Evolutionary conservation across 1,140 invertebrate species (phyloP).

Genomic region (Papilio dardanus): DNA sequence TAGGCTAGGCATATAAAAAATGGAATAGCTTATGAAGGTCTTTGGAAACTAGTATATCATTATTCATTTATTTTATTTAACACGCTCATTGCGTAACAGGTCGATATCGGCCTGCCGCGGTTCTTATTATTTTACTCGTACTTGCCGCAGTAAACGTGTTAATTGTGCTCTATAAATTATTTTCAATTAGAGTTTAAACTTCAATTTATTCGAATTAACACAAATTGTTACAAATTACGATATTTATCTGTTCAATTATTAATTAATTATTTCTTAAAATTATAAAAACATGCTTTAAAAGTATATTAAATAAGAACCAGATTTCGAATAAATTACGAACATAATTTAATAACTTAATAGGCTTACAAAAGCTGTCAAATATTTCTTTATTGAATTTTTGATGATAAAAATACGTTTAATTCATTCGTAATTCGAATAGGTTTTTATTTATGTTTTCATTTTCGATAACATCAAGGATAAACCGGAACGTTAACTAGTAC

Average conservation of each 20-base stretch:
- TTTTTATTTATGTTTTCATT: conserved; percentile 36
- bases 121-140: too few relatives aligned
- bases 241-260: not conserved
- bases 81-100: too few relatives aligned
- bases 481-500: conserved; percentile 21
- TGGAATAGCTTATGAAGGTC: too few relatives aligned
- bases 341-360: conserved; percentile 22
- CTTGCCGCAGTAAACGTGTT: too few relatives aligned
- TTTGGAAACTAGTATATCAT: too few relatives aligned
- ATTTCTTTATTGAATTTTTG: not conserved
- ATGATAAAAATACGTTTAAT: conserved; percentile 6
- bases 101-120: too few relatives aligned
- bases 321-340: not conserved
- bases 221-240: not conserved
- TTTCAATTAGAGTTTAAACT: not conserved
- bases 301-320: not conserved
- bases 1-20: too few relatives aligned
- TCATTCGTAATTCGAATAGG: conserved; percentile 19
- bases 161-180: too few relatives aligned
- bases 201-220: not conserved
- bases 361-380: not conserved
- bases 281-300: not conserved
- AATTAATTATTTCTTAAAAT: not conserved
- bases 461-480: conserved; percentile 25
- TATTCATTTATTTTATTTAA: too few relatives aligned